Percentiles rank a stretch among this genome's conserved stretches.
Conservation (phyloP, 2,797 vertebrate genomes). For the Gobio occitaniae region DNA sequence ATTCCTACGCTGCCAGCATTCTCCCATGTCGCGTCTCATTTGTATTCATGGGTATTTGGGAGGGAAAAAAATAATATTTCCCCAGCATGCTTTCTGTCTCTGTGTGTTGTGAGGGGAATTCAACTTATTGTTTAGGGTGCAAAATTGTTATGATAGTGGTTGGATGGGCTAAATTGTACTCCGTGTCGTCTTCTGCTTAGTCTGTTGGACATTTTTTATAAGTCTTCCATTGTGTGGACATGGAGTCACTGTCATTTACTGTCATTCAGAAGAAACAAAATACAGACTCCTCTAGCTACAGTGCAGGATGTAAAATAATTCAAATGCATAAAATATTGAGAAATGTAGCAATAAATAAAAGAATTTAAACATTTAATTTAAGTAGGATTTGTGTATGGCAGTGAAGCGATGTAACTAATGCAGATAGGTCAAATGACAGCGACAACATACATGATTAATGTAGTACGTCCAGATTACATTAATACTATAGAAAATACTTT, state of each 20-base stretch:
- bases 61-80: slow-evolving; percentile 21
- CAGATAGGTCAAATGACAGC: background rate
- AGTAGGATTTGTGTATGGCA: background rate
- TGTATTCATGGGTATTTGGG: slow-evolving; percentile 54
- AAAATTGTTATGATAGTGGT: background rate
- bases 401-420: background rate
- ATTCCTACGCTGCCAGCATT: slow-evolving; percentile 45
- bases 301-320: background rate
- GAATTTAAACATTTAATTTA: background rate
- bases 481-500: background rate
- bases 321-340: background rate
- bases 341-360: background rate
- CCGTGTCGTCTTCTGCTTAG: background rate
- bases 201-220: background rate
- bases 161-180: background rate
- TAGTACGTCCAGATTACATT: background rate
- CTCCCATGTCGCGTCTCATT: slow-evolving; percentile 53
- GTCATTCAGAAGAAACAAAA: background rate
- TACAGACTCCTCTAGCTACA: background rate
- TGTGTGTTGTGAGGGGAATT: background rate
- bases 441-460: background rate
- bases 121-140: background rate
- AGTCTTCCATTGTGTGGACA: background rate
- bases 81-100: slow-evolving; percentile 2
- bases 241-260: background rate